Percentiles rank a stretch among this genome's conserved stretches.
Evolutionary conservation across 1,140 invertebrate genomes (phyloP).

Genomic region (Akabosia matsudoensis): DNA sequence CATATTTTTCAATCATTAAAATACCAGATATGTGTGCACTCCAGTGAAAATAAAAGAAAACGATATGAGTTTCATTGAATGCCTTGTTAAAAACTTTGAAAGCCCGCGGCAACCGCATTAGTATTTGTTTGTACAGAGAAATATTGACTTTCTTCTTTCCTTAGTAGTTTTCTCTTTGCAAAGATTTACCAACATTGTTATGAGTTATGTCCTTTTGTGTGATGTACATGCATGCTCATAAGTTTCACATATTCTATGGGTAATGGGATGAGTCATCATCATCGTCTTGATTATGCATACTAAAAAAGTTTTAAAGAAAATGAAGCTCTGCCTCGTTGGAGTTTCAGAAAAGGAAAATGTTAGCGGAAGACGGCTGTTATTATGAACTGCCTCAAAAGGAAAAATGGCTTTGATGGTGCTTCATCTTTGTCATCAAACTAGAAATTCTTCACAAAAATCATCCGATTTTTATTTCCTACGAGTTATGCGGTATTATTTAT

Average conservation of each 20-base stretch:
- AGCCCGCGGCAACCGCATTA: too few relatives aligned
- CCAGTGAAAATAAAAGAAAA: too few relatives aligned
- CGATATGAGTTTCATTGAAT: too few relatives aligned
- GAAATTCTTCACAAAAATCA: background rate
- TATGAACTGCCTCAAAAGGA: slow-evolving; percentile 15
- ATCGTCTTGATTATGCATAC: background rate
- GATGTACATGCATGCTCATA: background rate
- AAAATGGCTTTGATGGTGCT: slow-evolving; percentile 9
- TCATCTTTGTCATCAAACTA: slow-evolving; percentile 19
- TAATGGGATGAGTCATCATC: background rate
- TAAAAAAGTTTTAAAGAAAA: background rate
- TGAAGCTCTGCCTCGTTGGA: slow-evolving; percentile 1
- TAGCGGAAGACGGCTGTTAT: slow-evolving; percentile 16
- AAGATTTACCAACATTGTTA: background rate
- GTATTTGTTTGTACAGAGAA: too few relatives aligned
- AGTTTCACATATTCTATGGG: too few relatives aligned
- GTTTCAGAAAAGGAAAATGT: background rate
- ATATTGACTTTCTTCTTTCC: too few relatives aligned
- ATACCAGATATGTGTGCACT: too few relatives aligned
- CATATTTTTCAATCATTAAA: too few relatives aligned
- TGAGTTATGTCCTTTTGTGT: background rate
- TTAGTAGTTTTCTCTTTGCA: too few relatives aligned
- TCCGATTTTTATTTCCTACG: background rate
- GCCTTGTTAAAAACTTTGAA: too few relatives aligned
- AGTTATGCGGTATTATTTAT: too few relatives aligned